Conservation (phyloP, 2,797 vertebrate species). For the Pseudochirops corinnae region DNA sequence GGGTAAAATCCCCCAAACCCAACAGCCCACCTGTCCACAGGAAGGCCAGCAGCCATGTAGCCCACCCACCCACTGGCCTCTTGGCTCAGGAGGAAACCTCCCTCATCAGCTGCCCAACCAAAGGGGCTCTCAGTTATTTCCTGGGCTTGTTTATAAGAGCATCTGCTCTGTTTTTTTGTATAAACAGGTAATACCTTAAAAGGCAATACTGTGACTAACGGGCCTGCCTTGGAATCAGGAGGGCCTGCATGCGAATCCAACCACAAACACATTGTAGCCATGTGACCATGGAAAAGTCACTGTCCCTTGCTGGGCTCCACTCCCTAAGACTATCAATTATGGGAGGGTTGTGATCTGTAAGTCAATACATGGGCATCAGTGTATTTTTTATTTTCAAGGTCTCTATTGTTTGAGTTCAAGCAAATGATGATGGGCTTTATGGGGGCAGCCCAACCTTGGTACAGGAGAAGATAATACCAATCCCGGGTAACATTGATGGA, state of each 20-base stretch:
- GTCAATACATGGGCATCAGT: not conserved
- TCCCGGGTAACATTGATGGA: not conserved
- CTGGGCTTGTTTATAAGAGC: not conserved
- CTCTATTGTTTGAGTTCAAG: not conserved
- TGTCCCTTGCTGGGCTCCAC: not conserved
- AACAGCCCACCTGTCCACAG: not conserved
- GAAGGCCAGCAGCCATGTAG: not conserved
- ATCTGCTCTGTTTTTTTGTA: not conserved
- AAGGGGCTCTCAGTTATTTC: not conserved
- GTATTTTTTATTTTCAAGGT: not conserved
- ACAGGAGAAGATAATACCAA: not conserved
- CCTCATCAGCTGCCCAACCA: not conserved
- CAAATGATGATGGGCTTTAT: not conserved
- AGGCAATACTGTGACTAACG: not conserved
- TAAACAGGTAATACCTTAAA: not conserved
- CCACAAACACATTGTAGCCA: not conserved
- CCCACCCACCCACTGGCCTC: not conserved
- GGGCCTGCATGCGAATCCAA: not conserved
- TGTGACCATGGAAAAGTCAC: not conserved
- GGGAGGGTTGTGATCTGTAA: not conserved
- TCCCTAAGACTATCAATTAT: not conserved
- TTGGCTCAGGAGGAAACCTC: not conserved
- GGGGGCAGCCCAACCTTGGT: not conserved
- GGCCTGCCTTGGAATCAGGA: not conserved
- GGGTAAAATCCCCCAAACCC: constrained; percentile 15